Percentiles rank a stretch among this genome's conserved stretches.
Conservation (phyloP, 2,888 invertebrate species). For the Mantis religiosa region DNA sequence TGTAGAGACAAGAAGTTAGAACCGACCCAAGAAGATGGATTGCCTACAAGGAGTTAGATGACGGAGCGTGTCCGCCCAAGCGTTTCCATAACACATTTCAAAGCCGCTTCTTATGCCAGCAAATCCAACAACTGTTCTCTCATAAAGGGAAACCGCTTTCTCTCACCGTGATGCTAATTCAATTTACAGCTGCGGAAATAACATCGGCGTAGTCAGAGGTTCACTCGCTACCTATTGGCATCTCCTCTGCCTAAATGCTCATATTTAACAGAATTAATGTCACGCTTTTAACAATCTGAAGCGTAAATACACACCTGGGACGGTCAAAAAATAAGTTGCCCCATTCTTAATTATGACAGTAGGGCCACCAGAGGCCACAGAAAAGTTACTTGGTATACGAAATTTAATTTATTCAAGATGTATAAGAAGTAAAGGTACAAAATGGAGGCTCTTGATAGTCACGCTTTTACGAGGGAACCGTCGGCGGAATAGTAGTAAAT, state of each 20-base stretch:
- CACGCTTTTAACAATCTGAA: background rate
- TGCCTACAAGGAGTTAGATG: background rate
- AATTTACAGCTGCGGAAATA: background rate
- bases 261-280: slow-evolving; percentile 8
- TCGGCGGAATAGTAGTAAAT: no score
- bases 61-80: background rate
- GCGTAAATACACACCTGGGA: background rate
- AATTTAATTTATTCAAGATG: no score
- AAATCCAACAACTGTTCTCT: background rate
- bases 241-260: background rate
- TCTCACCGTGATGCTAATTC: background rate
- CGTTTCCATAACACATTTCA: background rate
- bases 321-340: background rate
- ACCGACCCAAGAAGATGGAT: background rate
- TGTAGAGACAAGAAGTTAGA: no score
- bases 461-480: no score
- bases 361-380: no score
- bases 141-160: background rate
- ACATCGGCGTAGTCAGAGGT: background rate
- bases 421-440: no score
- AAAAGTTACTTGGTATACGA: no score
- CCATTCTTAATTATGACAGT: no score
- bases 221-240: background rate
- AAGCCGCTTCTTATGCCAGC: background rate
- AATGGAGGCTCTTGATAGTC: no score